These are phyloP conservation scores for Nomada fabriciana DNA, from an alignment of 2,888 invertebrate genomes.

Conservation along the genomic window DNA sequence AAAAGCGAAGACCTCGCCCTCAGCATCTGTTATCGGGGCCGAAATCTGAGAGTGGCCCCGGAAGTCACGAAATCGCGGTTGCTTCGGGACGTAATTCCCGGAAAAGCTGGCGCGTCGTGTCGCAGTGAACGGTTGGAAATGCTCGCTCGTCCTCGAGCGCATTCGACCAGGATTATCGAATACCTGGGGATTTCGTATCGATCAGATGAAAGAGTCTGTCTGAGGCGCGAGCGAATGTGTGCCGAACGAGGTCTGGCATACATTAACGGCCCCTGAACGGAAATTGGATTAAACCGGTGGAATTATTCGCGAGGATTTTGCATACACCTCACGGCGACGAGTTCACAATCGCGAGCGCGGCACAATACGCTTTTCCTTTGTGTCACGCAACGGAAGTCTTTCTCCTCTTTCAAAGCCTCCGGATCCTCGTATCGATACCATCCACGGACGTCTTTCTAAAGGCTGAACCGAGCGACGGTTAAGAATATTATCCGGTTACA, in stretches of 20 bases:
- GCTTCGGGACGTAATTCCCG: slow-evolving; percentile 31
- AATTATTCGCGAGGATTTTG: slow-evolving; percentile 73
- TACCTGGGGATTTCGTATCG: slow-evolving; percentile 71
- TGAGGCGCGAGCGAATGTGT: slow-evolving; percentile 44
- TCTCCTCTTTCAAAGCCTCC: slow-evolving; percentile 51
- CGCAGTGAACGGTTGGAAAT: slow-evolving; percentile 48
- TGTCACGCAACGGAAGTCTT: slow-evolving; percentile 64
- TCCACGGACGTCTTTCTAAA: slow-evolving; percentile 54
- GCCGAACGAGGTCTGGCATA: slow-evolving; percentile 73
- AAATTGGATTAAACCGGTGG: slow-evolving; percentile 74
- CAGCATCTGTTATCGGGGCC: not conserved
- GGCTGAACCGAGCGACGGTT: slow-evolving; percentile 53
- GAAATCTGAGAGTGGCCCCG: not conserved
- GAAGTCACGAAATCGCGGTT: slow-evolving; percentile 37
- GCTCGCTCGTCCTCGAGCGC: slow-evolving; percentile 43
- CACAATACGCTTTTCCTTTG: slow-evolving; percentile 59
- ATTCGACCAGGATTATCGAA: slow-evolving; percentile 76
- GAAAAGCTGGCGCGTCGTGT: slow-evolving; percentile 45
- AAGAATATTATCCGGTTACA: slow-evolving; percentile 67
- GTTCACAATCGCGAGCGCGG: slow-evolving; percentile 54
- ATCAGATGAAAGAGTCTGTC: slow-evolving; percentile 58
- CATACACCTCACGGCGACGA: slow-evolving; percentile 63
- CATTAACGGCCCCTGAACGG: slow-evolving; percentile 72
- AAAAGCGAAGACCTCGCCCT: not conserved
- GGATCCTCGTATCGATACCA: slow-evolving; percentile 63